These are phyloP conservation scores for Spermophilus dauricus DNA, from an alignment of 2,113 vertebrate genomes.

Conservation along the genomic window DNA sequence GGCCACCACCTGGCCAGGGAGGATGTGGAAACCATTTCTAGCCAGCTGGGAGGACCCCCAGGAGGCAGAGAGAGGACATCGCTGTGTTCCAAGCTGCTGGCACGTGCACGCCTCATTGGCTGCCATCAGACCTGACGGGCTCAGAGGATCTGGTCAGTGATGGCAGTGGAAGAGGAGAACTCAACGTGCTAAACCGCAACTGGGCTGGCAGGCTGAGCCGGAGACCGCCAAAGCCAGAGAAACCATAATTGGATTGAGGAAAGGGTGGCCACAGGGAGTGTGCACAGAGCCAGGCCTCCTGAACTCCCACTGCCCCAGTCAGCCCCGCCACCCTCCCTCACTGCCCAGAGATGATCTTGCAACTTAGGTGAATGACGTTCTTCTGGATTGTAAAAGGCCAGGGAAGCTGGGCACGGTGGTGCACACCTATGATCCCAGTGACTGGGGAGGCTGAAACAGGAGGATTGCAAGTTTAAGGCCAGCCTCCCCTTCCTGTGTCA, in stretches of 20 bases:
- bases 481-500: too few species aligned
- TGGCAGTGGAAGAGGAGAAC: neutral
- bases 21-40: neutral
- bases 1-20: neutral
- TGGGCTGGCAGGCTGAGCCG: neutral
- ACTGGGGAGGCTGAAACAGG: too few species aligned
- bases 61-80: neutral
- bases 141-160: neutral
- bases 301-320: fast-evolving
- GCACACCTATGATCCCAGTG: too few species aligned
- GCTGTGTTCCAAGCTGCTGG: neutral
- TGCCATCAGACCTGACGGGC: neutral
- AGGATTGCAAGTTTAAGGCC: too few species aligned
- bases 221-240: neutral
- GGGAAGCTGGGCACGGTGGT: too few species aligned
- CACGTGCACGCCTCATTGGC: neutral
- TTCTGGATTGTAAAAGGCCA: neutral
- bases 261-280: fast-evolving
- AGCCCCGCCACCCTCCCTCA: neutral
- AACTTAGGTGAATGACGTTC: neutral
- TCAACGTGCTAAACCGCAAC: neutral
- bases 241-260: neutral
- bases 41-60: neutral
- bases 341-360: neutral
- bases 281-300: neutral